Conservation (phyloP, 2,113 vertebrate genomes). For the Sorex araneus region DNA sequence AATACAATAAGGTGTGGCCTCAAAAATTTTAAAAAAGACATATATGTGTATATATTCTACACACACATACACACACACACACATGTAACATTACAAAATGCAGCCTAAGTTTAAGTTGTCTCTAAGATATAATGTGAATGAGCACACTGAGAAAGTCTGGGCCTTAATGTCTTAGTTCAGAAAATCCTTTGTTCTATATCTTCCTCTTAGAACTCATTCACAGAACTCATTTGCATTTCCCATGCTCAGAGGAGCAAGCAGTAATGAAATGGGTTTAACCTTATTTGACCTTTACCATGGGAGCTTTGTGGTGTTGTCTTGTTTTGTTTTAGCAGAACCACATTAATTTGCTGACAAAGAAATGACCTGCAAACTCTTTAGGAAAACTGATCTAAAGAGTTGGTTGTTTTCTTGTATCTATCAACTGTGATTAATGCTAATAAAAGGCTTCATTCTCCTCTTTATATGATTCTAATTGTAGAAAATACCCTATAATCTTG, state of each 20-base stretch:
- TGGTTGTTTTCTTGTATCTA: not conserved
- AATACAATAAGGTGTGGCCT: too few relatives aligned
- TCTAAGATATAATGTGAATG: not conserved
- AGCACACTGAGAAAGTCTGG: not conserved
- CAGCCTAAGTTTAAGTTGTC: conserved; percentile 43
- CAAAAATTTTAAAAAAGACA: too few relatives aligned
- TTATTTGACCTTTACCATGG: conserved; percentile 58
- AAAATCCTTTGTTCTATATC: not conserved
- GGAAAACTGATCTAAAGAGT: not conserved
- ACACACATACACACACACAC: not conserved
- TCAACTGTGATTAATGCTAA: not conserved
- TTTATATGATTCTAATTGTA: conserved; percentile 46
- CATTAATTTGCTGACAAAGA: conserved; percentile 47
- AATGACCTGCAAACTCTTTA: conserved; percentile 40
- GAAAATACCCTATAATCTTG: not conserved
- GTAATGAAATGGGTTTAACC: conserved; percentile 28
- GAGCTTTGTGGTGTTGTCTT: conserved; percentile 32
- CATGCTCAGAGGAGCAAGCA: not conserved
- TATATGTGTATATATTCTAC: too few relatives aligned
- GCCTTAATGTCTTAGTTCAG: not conserved
- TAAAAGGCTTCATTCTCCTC: conserved; percentile 62
- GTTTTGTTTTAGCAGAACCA: conserved; percentile 41
- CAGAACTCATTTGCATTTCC: conserved; percentile 36
- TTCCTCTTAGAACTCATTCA: not conserved
- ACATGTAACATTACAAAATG: conserved; percentile 68